phyloP scores from a whole-genome alignment of 2,113 vertebrate species.

The Todiramphus saurophagus region DNA sequence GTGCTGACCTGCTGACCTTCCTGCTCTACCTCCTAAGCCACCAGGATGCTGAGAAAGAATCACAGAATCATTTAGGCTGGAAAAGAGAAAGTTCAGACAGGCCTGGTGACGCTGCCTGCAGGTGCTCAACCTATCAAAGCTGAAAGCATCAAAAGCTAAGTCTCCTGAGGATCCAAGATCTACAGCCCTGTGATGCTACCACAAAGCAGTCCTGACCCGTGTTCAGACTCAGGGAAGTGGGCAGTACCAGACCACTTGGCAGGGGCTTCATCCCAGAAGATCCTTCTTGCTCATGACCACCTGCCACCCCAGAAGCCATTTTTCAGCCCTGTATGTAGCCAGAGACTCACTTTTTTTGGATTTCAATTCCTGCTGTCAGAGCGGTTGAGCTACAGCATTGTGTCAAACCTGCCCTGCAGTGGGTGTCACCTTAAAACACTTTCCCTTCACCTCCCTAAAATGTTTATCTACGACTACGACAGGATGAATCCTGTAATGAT shows the following conservation, averaged over 20 bases:
- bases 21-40: neutral
- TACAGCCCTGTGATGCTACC: neutral
- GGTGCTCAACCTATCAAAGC: neutral
- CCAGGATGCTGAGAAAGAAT: neutral
- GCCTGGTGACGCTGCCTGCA: neutral
- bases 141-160: neutral
- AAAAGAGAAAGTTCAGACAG: neutral
- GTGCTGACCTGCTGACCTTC: neutral
- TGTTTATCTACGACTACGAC: neutral
- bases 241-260: neutral
- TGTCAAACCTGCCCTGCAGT: neutral
- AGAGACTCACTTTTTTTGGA: neutral
- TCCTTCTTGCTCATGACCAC: fast-evolving
- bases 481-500: neutral
- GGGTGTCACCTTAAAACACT: neutral
- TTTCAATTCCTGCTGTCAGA: neutral
- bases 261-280: neutral
- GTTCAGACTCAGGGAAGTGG: neutral
- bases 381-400: neutral
- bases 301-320: neutral
- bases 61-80: neutral
- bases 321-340: neutral
- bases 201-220: neutral
- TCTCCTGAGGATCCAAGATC: neutral
- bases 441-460: neutral